Base-by-base conservation (phyloP, 2,888 invertebrate species). In the Metalampra italica region DNA sequence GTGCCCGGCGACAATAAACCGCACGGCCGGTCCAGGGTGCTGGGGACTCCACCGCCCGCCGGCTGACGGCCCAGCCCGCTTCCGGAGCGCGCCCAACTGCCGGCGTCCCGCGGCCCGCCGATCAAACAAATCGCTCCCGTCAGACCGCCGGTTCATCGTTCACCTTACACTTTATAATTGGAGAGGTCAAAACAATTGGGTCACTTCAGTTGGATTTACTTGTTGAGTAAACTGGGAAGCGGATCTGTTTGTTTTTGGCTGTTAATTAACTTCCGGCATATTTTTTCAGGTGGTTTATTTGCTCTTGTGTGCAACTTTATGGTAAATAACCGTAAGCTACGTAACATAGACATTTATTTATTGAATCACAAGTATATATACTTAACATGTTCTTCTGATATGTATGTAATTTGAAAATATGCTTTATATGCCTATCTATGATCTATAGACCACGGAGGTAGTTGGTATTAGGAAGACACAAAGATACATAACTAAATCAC, bases 131-230 rank as follows among this genome's bases (percentile, higher is more conserved):
- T 22, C 45, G 46, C 63, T 62, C 41, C 41, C 61, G 61, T n/a
- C 36, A n/a, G 36, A 36, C 36, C 36, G 36, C n/a, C 66, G 59
- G 64, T 65, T 68, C 73, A 75, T 68, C 75, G 71, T 78, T 82
- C 84, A 86, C 85, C 85, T 86, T 78, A 83, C 78, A 80, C 73
- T 79, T 88, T 87, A 85, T 88, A 88, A 89, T 88, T 88, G 84
- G 78, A 66, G 80, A 86, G 87, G 88, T 82, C 85, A 69, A 68
- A 84, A 80, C 79, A 89, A 88, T 86, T 88, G 80, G 88, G 86
- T 84, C 82, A 68, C 63, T 69, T 60, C 60, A 69, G 61, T 69
- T 75, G 70, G 77, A 80, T 82, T 86, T 82, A 75, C 74, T 36
- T 9, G 5, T 22, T 36, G n/a, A n/a, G 36, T n/a, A 36, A 36